Conservation (phyloP, 2,113 vertebrate genomes). For the Puffinus mauretanicus region DNA sequence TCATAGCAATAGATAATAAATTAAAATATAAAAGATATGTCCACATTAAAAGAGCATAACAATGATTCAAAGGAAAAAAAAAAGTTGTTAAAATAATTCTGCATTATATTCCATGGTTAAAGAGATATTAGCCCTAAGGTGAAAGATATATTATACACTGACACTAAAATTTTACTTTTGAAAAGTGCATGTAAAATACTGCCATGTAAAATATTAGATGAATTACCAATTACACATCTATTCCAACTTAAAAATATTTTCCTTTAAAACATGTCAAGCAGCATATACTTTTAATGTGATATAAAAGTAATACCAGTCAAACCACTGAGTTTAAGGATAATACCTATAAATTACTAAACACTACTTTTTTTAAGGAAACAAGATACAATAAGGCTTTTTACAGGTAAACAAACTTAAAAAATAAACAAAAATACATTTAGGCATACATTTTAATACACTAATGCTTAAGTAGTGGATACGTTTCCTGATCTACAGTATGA, state of each 20-base stretch:
- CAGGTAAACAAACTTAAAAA: conserved; percentile 64
- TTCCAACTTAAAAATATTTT: conserved; percentile 62
- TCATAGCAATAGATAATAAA: conserved; percentile 58
- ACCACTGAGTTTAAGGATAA: conserved; percentile 53
- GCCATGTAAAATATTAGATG: conserved; percentile 44
- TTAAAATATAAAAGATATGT: conserved; percentile 66
- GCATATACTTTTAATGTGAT: conserved; percentile 60
- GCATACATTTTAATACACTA: conserved; percentile 52
- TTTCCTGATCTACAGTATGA: conserved; percentile 49
- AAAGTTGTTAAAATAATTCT: background rate
- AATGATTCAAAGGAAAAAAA: conserved; percentile 51
- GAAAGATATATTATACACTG: conserved; percentile 31
- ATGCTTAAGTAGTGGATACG: conserved; percentile 4
- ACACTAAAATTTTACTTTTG: conserved; percentile 49
- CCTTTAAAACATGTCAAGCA: conserved; percentile 71
- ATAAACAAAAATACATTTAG: conserved; percentile 64
- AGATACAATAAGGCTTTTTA: conserved; percentile 67
- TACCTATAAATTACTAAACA: conserved; percentile 50
- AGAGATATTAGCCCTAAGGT: conserved; percentile 31
- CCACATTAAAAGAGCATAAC: conserved; percentile 59
- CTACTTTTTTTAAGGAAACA: conserved; percentile 44
- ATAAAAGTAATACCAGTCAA: conserved; percentile 63
- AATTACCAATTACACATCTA: conserved; percentile 52
- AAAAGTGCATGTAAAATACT: conserved; percentile 71
- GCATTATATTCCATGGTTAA: conserved; percentile 28